Evolutionary conservation across 2,888 invertebrate species (phyloP), one percentile per base, ranked within the genome.

Genomic region (Tricholauxania praeusta): DNA sequence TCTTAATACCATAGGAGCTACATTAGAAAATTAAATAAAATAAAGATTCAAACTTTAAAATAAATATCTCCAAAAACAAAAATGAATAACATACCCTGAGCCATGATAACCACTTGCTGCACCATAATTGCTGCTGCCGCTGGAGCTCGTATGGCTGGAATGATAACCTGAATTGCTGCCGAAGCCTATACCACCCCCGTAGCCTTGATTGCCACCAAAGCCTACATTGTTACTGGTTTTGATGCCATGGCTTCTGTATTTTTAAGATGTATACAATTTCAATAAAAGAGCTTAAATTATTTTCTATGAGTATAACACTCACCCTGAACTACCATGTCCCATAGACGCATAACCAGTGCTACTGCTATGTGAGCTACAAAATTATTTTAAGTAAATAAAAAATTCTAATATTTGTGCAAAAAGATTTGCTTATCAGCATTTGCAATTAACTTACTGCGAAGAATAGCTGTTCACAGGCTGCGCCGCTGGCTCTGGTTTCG

Each of bases 131-230:
- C 51, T 48, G 62, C 67, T 32, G 4, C 67, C 28, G 4, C 71
- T 72, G 67, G 17, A 12, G 22, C 65, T 55, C n/a, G 64, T 57
- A 12, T 57, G 17, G 49, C 64, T 59, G 6, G 52, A 15, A 15
- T 63, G 62, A 67, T 74, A 73, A 12, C 69, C 57, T 12, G 57
- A 48, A 7, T 53, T 22, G 22, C 76, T 57, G 17, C 71, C 69
- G 28, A 65, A 69, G 14, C 76, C 72, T 7, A 60, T 53, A 10
- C 53, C 28, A 1, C 53, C 71, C 17, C 59, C 72, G 62, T 63
- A 51, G 12, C 66, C 53, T 15, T 3, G 0, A 28, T 28, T 28
- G 28, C 28, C 3, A 4, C 48, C 32, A 52, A 39, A 28, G 28
- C 28, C 28, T 28, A 4, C 4, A 28, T 28, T 28, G 28, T 3